phyloP scores from a whole-genome alignment of 2,888 invertebrate genomes.

The Cheilosia vulpina region DNA sequence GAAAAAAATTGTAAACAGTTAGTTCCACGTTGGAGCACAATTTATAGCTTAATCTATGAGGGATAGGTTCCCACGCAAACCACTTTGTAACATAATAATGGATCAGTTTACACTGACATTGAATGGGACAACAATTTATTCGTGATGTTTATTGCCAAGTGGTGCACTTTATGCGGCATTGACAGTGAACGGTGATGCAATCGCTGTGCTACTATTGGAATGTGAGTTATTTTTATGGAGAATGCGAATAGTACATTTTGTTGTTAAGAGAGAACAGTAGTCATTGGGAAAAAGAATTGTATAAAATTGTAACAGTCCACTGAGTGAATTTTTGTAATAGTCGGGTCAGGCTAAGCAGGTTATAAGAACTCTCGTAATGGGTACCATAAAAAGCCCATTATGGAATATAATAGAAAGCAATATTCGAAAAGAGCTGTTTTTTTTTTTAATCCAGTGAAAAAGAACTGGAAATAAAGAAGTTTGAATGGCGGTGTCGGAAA shows the following conservation, averaged over 20 bases:
- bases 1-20: conserved; percentile 1
- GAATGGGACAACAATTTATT: conserved; percentile 6
- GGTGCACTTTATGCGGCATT: conserved; percentile 8
- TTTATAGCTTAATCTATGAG: conserved; percentile 8
- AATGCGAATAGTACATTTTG: not conserved
- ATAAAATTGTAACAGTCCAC: no score
- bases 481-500: no score
- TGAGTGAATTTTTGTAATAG: no score
- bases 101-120: conserved; percentile 23
- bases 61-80: not conserved
- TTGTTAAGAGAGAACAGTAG: no score
- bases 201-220: not conserved
- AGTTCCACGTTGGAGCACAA: not conserved
- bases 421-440: no score
- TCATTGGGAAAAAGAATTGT: no score
- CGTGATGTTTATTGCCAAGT: conserved; percentile 26
- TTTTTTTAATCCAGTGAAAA: no score
- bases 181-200: conserved; percentile 14
- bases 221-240: not conserved
- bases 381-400: no score
- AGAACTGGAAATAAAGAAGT: no score
- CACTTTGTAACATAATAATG: not conserved
- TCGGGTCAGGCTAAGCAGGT: no score
- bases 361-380: no score
- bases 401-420: no score